A percentile compares a stretch with the other conserved stretches of the same genome.
phyloP scores from a whole-genome alignment of 2,797 vertebrate species.

The Limnodromus scolopaceus region DNA sequence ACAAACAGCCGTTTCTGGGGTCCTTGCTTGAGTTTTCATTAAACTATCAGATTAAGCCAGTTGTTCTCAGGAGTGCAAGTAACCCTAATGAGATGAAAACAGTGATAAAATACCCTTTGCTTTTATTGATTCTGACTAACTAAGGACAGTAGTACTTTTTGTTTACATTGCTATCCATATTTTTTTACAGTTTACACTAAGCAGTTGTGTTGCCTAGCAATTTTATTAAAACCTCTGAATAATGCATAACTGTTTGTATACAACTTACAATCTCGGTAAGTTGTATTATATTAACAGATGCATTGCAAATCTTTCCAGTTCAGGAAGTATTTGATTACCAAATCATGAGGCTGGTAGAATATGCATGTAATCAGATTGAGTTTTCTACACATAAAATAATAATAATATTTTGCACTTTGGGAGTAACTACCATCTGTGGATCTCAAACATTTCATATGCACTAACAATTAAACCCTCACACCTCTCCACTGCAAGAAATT shows the following conservation, averaged over 20 bases:
- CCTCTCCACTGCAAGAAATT: background rate
- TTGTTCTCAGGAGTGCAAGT: background rate
- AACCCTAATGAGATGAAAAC: background rate
- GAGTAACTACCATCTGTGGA: background rate
- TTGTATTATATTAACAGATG: conserved; percentile 31
- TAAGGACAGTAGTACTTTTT: background rate
- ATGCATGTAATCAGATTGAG: conserved; percentile 21
- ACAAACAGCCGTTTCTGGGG: background rate
- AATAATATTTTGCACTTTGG: background rate
- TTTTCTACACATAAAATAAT: conserved; percentile 4
- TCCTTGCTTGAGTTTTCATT: background rate
- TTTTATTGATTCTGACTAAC: background rate
- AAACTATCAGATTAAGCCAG: background rate
- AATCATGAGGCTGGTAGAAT: conserved; percentile 24
- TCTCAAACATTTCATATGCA: background rate
- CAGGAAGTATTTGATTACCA: conserved; percentile 42
- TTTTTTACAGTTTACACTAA: conserved; percentile 16
- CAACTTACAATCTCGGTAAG: background rate
- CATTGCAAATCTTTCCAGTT: conserved; percentile 20
- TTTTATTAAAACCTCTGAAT: conserved; percentile 58
- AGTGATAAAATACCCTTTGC: background rate
- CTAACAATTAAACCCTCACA: background rate
- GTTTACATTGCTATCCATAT: background rate
- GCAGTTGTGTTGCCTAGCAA: conserved; percentile 32
- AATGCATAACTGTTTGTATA: conserved; percentile 48